A percentile compares a stretch with the other conserved stretches of the same genome.
These are phyloP conservation scores for Butorides virescens DNA, from an alignment of 2,113 vertebrate genomes.

Conservation along the genomic window DNA sequence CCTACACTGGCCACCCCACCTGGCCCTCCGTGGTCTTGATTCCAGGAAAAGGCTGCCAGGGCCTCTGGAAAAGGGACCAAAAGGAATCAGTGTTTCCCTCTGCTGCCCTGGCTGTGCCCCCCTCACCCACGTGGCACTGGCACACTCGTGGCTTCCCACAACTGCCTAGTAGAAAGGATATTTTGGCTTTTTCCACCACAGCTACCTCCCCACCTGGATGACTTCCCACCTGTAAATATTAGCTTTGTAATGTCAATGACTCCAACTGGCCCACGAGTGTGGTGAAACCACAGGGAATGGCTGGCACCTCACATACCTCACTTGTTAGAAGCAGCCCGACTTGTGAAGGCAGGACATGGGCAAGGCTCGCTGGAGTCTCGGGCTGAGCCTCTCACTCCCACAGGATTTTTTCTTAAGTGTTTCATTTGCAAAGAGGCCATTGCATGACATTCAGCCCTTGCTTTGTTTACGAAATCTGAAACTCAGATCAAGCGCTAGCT, in stretches of 20 bases:
- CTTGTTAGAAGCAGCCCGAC: background rate
- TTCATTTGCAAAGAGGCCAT: constrained; percentile 27
- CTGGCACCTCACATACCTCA: background rate
- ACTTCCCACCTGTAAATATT: constrained; percentile 31
- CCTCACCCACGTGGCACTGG: background rate
- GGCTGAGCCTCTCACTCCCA: constrained; percentile 2
- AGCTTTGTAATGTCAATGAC: background rate
- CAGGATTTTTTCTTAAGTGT: background rate
- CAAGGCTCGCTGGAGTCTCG: background rate
- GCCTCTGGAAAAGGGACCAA: background rate
- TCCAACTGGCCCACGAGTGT: background rate
- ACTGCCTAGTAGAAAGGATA: background rate
- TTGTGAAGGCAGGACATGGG: background rate
- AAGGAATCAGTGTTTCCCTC: background rate
- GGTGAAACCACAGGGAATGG: background rate
- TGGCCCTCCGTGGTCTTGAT: background rate
- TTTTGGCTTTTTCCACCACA: background rate
- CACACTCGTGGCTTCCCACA: background rate
- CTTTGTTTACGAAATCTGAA: constrained; percentile 39
- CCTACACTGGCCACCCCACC: background rate
- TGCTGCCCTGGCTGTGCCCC: background rate
- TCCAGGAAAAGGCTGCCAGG: background rate
- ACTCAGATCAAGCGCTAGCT: background rate
- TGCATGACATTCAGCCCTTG: constrained; percentile 35
- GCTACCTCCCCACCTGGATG: background rate